Conservation (phyloP, 2,888 invertebrate genomes). For the Synergus gifuensis region DNA sequence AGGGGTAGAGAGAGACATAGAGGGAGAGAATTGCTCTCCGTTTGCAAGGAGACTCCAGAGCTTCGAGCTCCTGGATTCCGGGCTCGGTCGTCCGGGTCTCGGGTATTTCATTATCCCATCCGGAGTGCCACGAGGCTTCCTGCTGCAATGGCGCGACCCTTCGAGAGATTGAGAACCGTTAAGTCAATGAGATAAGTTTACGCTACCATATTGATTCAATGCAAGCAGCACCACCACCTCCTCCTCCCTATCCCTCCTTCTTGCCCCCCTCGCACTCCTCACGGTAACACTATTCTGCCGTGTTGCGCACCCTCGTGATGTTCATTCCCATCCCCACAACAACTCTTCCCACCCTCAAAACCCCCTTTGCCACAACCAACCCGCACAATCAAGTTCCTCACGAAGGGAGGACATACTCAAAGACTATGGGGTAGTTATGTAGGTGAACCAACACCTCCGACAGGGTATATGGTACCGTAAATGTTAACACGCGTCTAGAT, state of each 20-base stretch:
- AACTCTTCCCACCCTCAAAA: conserved; percentile 8
- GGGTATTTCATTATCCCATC: conserved; percentile 71
- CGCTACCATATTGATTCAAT: conserved; percentile 67
- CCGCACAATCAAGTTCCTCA: conserved; percentile 40
- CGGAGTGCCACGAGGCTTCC: conserved; percentile 51
- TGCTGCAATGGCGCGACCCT: conserved; percentile 47
- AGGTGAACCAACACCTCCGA: neutral
- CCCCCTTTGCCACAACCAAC: conserved; percentile 24
- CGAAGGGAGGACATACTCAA: conserved; percentile 37
- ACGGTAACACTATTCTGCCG: conserved; percentile 28
- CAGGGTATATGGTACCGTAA: neutral
- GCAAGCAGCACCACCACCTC: conserved; percentile 44
- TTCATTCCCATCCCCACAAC: conserved; percentile 14
- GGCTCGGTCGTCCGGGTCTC: conserved; percentile 48
- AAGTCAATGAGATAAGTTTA: conserved; percentile 70
- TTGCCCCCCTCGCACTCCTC: neutral
- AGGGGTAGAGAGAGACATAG: conserved; percentile 20
- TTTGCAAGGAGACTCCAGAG: conserved; percentile 47
- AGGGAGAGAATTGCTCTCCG: conserved; percentile 42
- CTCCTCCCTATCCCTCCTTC: neutral
- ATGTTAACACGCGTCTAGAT: neutral
- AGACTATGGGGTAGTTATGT: neutral
- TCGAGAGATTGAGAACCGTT: conserved; percentile 59
- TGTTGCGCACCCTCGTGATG: conserved; percentile 22
- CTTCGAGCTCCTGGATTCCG: conserved; percentile 45